Conservation (phyloP, 2,888 invertebrate species). For the Drosophila diplacantha region DNA sequence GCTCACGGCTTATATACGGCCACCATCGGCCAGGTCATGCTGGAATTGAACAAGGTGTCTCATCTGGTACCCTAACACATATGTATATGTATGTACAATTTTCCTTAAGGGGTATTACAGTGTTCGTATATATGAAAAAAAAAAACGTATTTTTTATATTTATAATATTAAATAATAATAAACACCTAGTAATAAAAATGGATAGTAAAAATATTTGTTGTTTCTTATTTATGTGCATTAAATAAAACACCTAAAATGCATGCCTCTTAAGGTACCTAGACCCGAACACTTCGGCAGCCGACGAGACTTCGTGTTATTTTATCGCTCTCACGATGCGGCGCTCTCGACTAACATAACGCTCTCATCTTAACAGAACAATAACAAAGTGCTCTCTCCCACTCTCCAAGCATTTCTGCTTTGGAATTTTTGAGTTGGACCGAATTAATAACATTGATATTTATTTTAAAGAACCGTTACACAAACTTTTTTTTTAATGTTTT, state of each 20-base stretch:
- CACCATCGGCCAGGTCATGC: neutral
- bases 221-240: too few relatives aligned
- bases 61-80: neutral
- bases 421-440: neutral
- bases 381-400: slow-evolving; percentile 8
- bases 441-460: neutral
- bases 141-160: too few relatives aligned
- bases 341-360: too few relatives aligned
- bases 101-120: too few relatives aligned
- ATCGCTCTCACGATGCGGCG: neutral
- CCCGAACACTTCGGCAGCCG: neutral
- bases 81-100: too few relatives aligned
- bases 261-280: neutral
- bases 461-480: too few relatives aligned
- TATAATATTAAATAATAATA: too few relatives aligned
- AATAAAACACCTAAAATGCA: too few relatives aligned
- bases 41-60: neutral
- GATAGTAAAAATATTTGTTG: too few relatives aligned
- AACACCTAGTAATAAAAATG: too few relatives aligned
- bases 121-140: too few relatives aligned
- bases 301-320: neutral
- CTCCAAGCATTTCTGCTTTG: neutral
- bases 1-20: slow-evolving; percentile 4
- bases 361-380: slow-evolving; percentile 1
- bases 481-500: neutral